Evolutionary conservation across 2,797 vertebrate genomes (phyloP).

Genomic region (Smutsia gigantea): DNA sequence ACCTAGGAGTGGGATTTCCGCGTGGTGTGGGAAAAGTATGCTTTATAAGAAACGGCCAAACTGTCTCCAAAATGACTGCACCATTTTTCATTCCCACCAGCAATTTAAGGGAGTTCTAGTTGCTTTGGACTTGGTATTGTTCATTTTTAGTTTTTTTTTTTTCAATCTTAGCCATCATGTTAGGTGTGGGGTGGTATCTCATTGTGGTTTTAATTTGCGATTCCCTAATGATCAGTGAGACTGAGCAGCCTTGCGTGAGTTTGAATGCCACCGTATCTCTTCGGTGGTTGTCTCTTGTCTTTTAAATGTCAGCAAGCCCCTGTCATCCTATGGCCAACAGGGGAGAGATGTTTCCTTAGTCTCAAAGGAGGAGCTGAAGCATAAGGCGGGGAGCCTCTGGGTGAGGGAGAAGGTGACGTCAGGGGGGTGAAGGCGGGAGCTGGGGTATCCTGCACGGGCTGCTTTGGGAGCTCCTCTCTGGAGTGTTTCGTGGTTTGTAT

Average conservation of each 20-base stretch:
- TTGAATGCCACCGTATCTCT: neutral
- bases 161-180: neutral
- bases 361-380: neutral
- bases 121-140: neutral
- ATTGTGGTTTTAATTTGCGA: neutral
- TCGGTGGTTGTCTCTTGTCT: constrained; percentile 6
- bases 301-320: neutral
- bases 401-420: neutral
- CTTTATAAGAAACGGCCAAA: neutral
- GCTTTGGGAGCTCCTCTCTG: neutral
- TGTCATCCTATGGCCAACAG: neutral
- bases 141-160: neutral
- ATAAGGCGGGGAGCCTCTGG: neutral
- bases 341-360: neutral
- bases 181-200: neutral
- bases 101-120: neutral
- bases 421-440: neutral
- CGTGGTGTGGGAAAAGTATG: neutral
- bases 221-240: neutral
- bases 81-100: neutral
- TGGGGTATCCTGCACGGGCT: neutral
- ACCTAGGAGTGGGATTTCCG: neutral
- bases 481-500: neutral
- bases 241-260: neutral
- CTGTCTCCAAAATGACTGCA: neutral